Conservation (phyloP, 2,888 invertebrate genomes). For the Clitarchus hookeri region DNA sequence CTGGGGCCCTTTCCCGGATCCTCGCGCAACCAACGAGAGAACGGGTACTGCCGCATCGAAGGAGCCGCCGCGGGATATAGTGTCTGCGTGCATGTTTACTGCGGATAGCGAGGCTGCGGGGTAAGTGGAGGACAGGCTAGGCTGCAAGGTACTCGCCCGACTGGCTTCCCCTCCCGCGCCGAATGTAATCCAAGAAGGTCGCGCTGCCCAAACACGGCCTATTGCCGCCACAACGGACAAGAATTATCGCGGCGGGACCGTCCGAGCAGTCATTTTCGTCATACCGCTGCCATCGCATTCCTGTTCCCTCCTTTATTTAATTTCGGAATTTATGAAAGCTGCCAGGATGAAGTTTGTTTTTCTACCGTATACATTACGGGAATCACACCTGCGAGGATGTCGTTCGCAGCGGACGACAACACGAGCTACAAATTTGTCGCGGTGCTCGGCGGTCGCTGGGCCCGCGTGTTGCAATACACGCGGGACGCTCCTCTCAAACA, state of each 20-base stretch:
- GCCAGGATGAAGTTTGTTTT: constrained; percentile 10
- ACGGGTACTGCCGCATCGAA: too few species aligned
- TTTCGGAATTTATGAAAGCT: constrained; percentile 21
- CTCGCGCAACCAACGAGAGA: too few species aligned
- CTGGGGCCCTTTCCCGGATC: too few species aligned
- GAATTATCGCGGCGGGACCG: neutral
- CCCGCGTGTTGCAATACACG: neutral
- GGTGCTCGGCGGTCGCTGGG: too few species aligned
- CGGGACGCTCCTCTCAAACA: neutral
- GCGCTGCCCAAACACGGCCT: constrained; percentile 18
- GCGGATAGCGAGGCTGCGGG: too few species aligned
- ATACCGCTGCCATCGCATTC: constrained; percentile 16
- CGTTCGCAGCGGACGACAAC: neutral
- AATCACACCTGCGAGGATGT: neutral
- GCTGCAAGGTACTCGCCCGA: neutral
- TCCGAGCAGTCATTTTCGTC: constrained; percentile 9
- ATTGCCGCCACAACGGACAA: neutral
- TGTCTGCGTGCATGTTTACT: too few species aligned
- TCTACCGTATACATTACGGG: constrained; percentile 16
- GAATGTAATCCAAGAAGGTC: neutral
- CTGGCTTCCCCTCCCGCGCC: neutral
- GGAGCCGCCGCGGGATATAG: too few species aligned
- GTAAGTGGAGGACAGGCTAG: too few species aligned
- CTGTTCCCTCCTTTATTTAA: constrained; percentile 10
- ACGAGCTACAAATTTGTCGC: neutral